phyloP scores from a whole-genome alignment of 2,888 invertebrate genomes.

The Lypha dubia region DNA sequence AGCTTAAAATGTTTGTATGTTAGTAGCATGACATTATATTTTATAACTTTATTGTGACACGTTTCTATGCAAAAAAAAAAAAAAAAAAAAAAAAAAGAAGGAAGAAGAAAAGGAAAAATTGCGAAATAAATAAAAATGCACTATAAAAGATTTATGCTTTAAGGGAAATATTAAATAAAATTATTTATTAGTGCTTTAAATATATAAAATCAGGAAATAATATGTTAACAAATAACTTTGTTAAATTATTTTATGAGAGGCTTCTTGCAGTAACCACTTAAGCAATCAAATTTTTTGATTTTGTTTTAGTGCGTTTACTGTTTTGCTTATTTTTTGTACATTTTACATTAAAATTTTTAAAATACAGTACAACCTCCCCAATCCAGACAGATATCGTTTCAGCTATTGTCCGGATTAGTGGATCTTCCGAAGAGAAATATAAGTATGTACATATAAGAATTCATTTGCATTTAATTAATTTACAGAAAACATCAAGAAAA shows the following conservation, averaged over 20 bases:
- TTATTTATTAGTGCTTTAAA: constrained; percentile 28
- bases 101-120: not conserved
- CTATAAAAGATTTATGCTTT: constrained; percentile 15
- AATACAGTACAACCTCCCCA: too few species aligned
- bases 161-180: constrained; percentile 49
- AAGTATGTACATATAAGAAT: too few species aligned
- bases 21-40: constrained; percentile 65
- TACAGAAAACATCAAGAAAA: too few species aligned
- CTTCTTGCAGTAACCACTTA: not conserved
- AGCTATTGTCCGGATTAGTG: too few species aligned
- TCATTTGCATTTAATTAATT: too few species aligned
- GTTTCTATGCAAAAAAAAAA: constrained; percentile 20
- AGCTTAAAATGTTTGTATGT: constrained; percentile 63
- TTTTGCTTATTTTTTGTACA: too few species aligned
- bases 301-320: too few species aligned
- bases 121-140: not conserved
- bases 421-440: too few species aligned
- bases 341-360: too few species aligned
- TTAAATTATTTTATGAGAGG: not conserved
- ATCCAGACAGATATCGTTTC: too few species aligned
- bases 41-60: constrained; percentile 71
- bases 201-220: not conserved
- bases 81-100: too few species aligned
- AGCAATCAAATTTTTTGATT: not conserved
- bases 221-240: not conserved